Evolutionary conservation across 2,888 invertebrate species (phyloP), one percentile per base, ranked within the genome.

Genomic region (Malthinus flaveolus): DNA sequence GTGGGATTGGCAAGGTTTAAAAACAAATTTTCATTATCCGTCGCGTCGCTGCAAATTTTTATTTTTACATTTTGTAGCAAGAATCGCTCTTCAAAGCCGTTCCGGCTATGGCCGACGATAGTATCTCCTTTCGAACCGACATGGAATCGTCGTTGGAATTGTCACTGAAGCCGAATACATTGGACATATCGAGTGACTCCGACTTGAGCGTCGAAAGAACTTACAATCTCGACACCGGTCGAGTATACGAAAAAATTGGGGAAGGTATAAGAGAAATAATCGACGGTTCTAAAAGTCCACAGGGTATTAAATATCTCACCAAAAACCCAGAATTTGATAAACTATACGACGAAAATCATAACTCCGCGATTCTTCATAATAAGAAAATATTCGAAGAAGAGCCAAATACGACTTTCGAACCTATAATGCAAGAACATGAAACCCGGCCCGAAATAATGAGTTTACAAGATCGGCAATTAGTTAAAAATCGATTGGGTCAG

Each of bases 101-200:
- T 7, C 39, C 39, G 9, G n/a, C 23, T 3, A 23, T 23, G 5
- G 23, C 23, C 23, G 23, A 23, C 23, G 23, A 23, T 15, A 15
- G 23, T 23, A 9, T 42, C 15, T 15, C 7, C 15, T 33, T 59
- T 36, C 32, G 55, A 12, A 42, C 47, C 11, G 58, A 58, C 9
- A 44, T 39, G 2, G 57, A 62, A 13, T 65, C 61, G 12, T 64
- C 63, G 31, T 50, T 23, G 5, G 23, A 23, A 23, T 23, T 23
- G 3, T 5, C 23, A 2, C 2, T 58, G 32, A 50, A 49, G 32
- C 58, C 65, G 4, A 60, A 47, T 33, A 54, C 50, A 10, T 59
- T 70, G 3, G 75, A 73, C 58, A 49, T 76, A n/a, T 77, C 78
- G 7, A 78, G 77, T 37, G 78, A 78, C 66, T 78, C 78, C 5